These are phyloP conservation scores for Corythornis vintsioides DNA, from an alignment of 2,113 vertebrate species.

Conservation along the genomic window DNA sequence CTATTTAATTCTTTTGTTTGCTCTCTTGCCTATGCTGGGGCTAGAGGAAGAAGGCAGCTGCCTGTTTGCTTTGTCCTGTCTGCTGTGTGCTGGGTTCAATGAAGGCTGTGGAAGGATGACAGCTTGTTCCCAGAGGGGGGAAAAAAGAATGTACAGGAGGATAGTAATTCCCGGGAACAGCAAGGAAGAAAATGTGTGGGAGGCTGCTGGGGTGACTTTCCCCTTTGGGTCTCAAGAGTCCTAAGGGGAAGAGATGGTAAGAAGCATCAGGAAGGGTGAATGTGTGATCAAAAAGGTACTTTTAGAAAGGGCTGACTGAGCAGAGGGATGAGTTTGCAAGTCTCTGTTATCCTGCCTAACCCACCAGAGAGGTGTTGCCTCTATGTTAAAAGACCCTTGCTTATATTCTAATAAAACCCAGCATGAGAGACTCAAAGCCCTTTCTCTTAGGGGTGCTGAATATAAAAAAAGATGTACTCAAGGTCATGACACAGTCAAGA, in stretches of 20 bases:
- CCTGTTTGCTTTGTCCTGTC: neutral
- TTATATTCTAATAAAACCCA: neutral
- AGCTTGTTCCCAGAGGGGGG: neutral
- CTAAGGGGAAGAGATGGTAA: neutral
- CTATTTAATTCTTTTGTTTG: neutral
- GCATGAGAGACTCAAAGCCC: neutral
- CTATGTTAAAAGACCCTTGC: neutral
- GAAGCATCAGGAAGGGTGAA: neutral
- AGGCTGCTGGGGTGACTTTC: neutral
- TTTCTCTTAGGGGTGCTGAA: neutral
- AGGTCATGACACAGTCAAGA: neutral
- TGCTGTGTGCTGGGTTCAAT: rapidly evolving
- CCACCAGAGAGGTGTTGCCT: neutral
- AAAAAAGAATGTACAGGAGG: neutral
- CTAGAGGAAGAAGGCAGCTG: neutral
- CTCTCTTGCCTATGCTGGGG: neutral
- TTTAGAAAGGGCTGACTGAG: neutral
- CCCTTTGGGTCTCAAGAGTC: neutral
- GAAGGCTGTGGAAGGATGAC: neutral
- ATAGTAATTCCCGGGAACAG: neutral
- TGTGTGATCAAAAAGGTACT: neutral
- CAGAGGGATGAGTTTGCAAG: neutral
- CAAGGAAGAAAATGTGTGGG: neutral
- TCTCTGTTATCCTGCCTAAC: neutral
- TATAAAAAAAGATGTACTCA: neutral